These are phyloP conservation scores for Merluccius polli DNA, from an alignment of 2,797 vertebrate species.

Conservation along the genomic window DNA sequence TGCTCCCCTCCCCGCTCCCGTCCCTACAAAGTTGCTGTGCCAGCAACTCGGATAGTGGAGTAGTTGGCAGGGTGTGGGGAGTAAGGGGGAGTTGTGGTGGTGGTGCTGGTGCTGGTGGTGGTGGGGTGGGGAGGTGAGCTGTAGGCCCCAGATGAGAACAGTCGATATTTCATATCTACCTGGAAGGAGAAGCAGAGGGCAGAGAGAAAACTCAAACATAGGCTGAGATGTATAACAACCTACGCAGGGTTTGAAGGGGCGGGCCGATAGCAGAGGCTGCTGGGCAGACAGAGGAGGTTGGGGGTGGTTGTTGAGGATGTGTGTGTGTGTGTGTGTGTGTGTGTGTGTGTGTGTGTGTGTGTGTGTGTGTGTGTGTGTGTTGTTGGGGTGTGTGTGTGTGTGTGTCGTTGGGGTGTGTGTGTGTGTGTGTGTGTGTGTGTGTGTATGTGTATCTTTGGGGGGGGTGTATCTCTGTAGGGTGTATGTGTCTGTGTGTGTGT, in stretches of 20 bases:
- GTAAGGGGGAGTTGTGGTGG: constrained; percentile 37
- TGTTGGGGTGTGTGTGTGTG: neutral
- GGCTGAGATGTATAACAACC: constrained; percentile 57
- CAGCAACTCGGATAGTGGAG: constrained; percentile 69
- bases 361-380: constrained; percentile 1
- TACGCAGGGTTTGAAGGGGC: constrained; percentile 30
- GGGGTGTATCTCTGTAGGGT: neutral
- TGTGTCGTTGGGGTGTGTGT: neutral
- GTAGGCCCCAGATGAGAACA: constrained; percentile 60
- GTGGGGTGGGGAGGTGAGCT: constrained; percentile 41
- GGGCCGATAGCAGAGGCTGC: constrained; percentile 39
- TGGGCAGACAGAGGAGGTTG: constrained; percentile 9
- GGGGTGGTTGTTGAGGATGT: constrained; percentile 16
- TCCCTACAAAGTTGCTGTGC: constrained; percentile 60
- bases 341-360: constrained; percentile 1
- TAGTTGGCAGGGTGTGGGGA: constrained; percentile 37
- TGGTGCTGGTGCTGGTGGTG: constrained; percentile 37
- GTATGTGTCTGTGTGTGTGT: neutral
- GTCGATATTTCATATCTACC: constrained; percentile 75
- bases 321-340: neutral
- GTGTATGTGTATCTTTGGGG: neutral
- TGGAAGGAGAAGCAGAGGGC: constrained; percentile 70
- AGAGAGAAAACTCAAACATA: constrained; percentile 64
- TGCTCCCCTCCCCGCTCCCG: constrained; percentile 30
- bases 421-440: neutral